phyloP scores from a whole-genome alignment of 2,797 vertebrate genomes.

The Mastacembelus armatus region DNA sequence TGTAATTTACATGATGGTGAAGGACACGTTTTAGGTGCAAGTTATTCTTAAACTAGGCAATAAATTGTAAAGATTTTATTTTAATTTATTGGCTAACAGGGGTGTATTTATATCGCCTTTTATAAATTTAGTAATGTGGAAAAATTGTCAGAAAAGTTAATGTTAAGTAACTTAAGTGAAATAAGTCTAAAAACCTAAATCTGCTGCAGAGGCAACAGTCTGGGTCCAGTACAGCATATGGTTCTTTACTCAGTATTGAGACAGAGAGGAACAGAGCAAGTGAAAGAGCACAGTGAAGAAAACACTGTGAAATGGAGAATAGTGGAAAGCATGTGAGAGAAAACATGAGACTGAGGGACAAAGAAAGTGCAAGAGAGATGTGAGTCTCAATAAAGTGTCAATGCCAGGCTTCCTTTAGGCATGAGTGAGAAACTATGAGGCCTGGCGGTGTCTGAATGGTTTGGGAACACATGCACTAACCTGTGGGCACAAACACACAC shows the following conservation, averaged over 20 bases:
- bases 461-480: conserved; percentile 40
- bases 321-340: conserved; percentile 51
- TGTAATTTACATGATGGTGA: no score
- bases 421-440: conserved; percentile 78
- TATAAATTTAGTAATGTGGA: not conserved
- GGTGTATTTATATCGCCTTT: not conserved
- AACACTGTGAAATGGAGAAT: conserved; percentile 53
- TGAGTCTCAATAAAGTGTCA: conserved; percentile 70
- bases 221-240: conserved; percentile 6
- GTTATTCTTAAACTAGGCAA: no score
- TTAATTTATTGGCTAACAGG: not conserved
- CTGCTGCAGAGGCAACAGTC: conserved; percentile 1
- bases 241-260: conserved; percentile 7
- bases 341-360: conserved; percentile 56
- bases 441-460: conserved; percentile 59
- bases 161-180: not conserved
- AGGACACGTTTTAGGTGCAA: no score
- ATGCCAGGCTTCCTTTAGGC: conserved; percentile 77
- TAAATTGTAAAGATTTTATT: no score
- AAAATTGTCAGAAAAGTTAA: not conserved
- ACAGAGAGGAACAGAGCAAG: conserved; percentile 16
- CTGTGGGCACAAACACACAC: conserved; percentile 21
- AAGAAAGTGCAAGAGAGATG: conserved; percentile 54
- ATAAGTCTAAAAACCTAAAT: not conserved
- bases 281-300: conserved; percentile 33